Percentiles rank a stretch among this genome's conserved stretches.
Evolutionary conservation across 1,140 invertebrate species (phyloP).

Genomic region (Matsumurasca onukii): DNA sequence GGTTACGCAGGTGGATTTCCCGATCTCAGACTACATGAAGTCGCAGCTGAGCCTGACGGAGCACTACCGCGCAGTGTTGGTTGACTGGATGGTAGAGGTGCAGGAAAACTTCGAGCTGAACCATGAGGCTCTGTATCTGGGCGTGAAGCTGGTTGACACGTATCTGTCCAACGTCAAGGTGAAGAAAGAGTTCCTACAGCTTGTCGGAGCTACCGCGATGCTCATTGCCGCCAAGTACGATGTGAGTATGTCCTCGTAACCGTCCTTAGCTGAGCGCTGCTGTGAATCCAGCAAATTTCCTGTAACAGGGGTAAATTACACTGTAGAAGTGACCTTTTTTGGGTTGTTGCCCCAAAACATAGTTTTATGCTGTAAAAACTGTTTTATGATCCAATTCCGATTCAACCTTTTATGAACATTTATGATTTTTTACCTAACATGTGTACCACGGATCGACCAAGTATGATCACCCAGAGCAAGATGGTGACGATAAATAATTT

Average conservation of each 20-base stretch:
- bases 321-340: no score
- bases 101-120: slow-evolving; percentile 98
- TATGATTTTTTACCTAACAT: no score
- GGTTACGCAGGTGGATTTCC: neutral
- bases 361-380: no score
- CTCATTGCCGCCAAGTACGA: slow-evolving; percentile 97
- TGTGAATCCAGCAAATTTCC: no score
- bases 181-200: slow-evolving; percentile 76
- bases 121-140: slow-evolving; percentile 96
- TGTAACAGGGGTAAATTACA: no score
- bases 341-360: no score
- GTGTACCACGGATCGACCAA: no score
- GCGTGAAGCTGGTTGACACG: slow-evolving; percentile 92
- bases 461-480: no score
- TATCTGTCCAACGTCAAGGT: slow-evolving; percentile 74
- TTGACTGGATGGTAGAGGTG: slow-evolving; percentile 99
- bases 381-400: no score
- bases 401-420: no score
- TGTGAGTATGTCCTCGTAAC: slow-evolving; percentile 64
- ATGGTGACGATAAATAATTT: no score
- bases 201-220: slow-evolving; percentile 87
- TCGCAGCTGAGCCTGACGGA: slow-evolving; percentile 48
- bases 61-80: slow-evolving; percentile 87
- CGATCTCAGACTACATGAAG: slow-evolving; percentile 37
- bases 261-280: no score